Evolutionary conservation across 1,140 invertebrate genomes (phyloP), one percentile per base, ranked within the genome.

Genomic region (Vanessa tameamea): DNA sequence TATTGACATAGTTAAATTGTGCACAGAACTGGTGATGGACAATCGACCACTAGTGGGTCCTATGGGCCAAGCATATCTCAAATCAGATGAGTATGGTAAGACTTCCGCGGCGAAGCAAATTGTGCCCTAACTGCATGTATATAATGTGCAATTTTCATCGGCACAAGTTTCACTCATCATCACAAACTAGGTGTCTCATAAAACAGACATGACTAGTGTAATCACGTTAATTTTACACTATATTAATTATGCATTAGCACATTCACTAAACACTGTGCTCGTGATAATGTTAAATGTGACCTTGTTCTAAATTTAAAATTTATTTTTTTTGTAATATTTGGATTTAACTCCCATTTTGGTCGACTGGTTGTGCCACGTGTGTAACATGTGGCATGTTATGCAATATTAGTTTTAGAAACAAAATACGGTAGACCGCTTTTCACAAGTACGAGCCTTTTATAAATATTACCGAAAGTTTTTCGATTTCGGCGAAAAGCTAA

Each of bases 11-110:
- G 69, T 72, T 72, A 53, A 79, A 65, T 81, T 81, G 72, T 89
- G 78, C 81, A 86, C 92, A 93, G 93, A 93, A 85, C 77, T 93
- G 89, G 92, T 93, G 93, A 93, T 92, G 88, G 93, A 93, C 91
- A 92, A 85, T 87, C 89, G 93, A 81, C 92, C 91, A 61, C 87
- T 93, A 82, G 87, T 96, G 92, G 95, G 95, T 94, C 95, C 95
- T 89, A 94, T 95, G 94, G 95, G 96, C 92, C 95, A 95, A 94
- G 94, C 95, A 88, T 96, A 96, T 95, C 95, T 96, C 92, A 96
- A 96, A 94, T 95, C 95, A 92, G 95, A 96, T 93, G 94, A 94
- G 92, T 95, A 96, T 94, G 96, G 96, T 96, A 96, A 96, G 95
- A 93, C 89, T 88, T 88, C 85, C 82, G 66, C 68, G 82, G 86